phyloP scores from a whole-genome alignment of 2,888 invertebrate genomes.

The Cheilosia urbana region DNA sequence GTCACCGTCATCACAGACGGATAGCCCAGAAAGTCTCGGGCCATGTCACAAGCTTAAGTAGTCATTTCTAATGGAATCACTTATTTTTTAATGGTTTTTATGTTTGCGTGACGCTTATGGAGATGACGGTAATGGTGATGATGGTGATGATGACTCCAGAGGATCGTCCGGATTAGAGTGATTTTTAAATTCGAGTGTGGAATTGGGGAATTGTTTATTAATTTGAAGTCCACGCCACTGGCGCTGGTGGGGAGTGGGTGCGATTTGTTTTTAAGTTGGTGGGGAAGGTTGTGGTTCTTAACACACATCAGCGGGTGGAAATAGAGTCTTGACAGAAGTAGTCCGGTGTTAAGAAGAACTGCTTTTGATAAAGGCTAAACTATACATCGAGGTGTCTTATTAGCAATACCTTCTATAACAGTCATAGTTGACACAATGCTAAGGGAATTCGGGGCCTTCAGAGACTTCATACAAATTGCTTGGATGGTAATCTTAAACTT shows the following conservation, averaged over 20 bases:
- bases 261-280: neutral
- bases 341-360: too few species aligned
- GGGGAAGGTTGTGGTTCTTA: too few species aligned
- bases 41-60: constrained; percentile 72
- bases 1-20: constrained; percentile 75
- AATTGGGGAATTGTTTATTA: neutral
- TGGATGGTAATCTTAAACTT: too few species aligned
- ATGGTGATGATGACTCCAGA: constrained; percentile 54
- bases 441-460: too few species aligned
- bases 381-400: too few species aligned
- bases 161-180: constrained; percentile 41
- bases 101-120: constrained; percentile 58
- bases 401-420: too few species aligned
- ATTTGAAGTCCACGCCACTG: neutral
- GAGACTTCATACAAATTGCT: too few species aligned
- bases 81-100: constrained; percentile 77
- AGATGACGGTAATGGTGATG: constrained; percentile 50
- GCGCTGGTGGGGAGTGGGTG: neutral
- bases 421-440: too few species aligned
- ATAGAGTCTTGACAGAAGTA: too few species aligned
- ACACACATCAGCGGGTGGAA: too few species aligned
- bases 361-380: too few species aligned
- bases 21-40: constrained; percentile 42
- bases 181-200: constrained; percentile 16
- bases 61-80: constrained; percentile 77